Evolutionary conservation across 2,113 vertebrate genomes (phyloP).

Genomic region (Microtus ochrogaster): DNA sequence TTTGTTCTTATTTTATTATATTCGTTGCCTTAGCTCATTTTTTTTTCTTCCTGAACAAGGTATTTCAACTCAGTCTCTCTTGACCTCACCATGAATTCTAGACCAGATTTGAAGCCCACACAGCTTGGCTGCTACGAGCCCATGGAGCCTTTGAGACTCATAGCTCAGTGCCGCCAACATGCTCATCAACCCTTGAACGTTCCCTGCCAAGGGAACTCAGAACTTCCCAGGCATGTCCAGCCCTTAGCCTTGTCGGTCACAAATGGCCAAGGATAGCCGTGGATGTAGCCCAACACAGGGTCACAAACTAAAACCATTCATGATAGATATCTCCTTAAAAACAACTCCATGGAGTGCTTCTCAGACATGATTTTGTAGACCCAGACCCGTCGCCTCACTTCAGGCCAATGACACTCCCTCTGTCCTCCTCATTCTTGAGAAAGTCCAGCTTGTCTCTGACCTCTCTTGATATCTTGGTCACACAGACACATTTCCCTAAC

Average conservation of each 20-base stretch:
- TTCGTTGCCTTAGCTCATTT: not conserved
- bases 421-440: not conserved
- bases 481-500: not conserved
- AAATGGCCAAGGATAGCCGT: not conserved
- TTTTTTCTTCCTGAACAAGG: slow-evolving; percentile 5
- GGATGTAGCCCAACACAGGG: not conserved
- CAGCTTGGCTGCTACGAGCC: not conserved
- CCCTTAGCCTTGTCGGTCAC: not conserved
- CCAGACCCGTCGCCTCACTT: too few relatives aligned
- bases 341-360: not conserved
- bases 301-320: not conserved
- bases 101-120: not conserved
- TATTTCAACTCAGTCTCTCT: not conserved
- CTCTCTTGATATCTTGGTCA: not conserved
- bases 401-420: not conserved
- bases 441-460: not conserved
- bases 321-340: not conserved
- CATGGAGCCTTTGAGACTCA: not conserved
- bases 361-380: not conserved
- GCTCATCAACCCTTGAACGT: not conserved
- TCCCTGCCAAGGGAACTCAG: not conserved
- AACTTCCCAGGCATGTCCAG: not conserved
- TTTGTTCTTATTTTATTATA: slow-evolving; percentile 24
- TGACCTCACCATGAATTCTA: not conserved
- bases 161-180: accelerated